A percentile compares a stretch with the other conserved stretches of the same genome.
phyloP scores from a whole-genome alignment of 2,888 invertebrate genomes.

The Eulithis prunata region DNA sequence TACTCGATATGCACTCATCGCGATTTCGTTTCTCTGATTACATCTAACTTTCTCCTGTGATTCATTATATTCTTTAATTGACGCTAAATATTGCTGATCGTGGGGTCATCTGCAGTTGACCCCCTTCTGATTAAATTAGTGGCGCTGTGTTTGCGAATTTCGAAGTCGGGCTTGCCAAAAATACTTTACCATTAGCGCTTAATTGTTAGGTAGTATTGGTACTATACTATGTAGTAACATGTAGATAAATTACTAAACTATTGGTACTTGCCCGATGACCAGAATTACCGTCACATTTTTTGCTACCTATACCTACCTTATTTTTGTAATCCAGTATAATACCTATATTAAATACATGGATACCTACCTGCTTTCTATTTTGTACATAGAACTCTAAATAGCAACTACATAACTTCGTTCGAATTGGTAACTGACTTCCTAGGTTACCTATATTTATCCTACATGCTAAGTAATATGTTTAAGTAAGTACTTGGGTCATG shows the following conservation, averaged over 20 bases:
- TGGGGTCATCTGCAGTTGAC: slow-evolving; percentile 69
- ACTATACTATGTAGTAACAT: too few species aligned
- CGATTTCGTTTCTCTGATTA: slow-evolving; percentile 64
- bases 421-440: too few species aligned
- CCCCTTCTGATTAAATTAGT: slow-evolving; percentile 66
- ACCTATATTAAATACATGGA: background rate
- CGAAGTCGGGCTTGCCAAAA: slow-evolving; percentile 13
- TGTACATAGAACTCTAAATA: too few species aligned
- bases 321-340: too few species aligned
- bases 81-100: slow-evolving; percentile 68
- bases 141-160: slow-evolving; percentile 50
- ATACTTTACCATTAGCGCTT: slow-evolving; percentile 8
- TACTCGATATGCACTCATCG: slow-evolving; percentile 45
- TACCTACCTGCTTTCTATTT: too few species aligned
- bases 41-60: slow-evolving; percentile 75
- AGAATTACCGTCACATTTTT: background rate
- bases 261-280: background rate
- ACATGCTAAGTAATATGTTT: background rate
- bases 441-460: too few species aligned
- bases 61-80: slow-evolving; percentile 77
- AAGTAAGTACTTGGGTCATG: slow-evolving; percentile 1
- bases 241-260: too few species aligned
- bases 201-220: background rate
- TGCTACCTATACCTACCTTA: background rate
- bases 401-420: too few species aligned